Conservation (phyloP, 2,888 invertebrate genomes). For the Encarsia formosa region DNA sequence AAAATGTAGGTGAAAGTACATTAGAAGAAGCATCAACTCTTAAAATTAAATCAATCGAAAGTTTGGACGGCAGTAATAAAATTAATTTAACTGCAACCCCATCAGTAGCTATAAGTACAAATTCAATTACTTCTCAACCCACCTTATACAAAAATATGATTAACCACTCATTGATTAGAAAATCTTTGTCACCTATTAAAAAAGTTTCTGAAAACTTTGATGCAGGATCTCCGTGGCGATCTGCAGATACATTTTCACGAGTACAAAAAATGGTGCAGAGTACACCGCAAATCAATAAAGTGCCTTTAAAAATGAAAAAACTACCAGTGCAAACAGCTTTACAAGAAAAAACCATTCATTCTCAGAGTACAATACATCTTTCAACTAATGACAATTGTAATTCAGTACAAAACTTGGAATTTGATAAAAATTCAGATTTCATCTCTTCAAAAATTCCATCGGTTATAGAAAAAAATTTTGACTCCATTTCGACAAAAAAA, state of each 20-base stretch:
- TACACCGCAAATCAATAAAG: conserved; percentile 34
- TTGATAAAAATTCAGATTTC: too few relatives aligned
- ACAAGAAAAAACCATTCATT: conserved; percentile 16
- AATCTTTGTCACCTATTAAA: conserved; percentile 39
- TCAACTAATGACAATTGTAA: conserved; percentile 1
- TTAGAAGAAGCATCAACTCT: conserved; percentile 19
- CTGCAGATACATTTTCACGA: conserved; percentile 34
- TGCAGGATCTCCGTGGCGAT: conserved; percentile 39
- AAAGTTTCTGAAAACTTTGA: conserved; percentile 32
- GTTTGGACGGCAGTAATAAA: conserved; percentile 14
- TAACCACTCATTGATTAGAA: conserved; percentile 26
- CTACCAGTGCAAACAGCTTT: conserved; percentile 2
- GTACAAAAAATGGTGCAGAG: conserved; percentile 38
- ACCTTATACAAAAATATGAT: conserved; percentile 18
- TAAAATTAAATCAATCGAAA: conserved; percentile 18
- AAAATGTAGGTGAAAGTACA: conserved; percentile 11
- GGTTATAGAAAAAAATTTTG: neutral
- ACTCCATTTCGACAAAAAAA: neutral
- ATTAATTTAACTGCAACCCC: conserved; percentile 16
- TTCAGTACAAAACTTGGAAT: too few relatives aligned
- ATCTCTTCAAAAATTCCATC: neutral
- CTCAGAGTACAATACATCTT: conserved; percentile 17
- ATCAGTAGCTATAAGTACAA: conserved; percentile 13
- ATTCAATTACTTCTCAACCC: conserved; percentile 12
- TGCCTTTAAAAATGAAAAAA: too few relatives aligned